Conservation (phyloP, 1,140 invertebrate genomes). For the Brachionus paranguensis region DNA sequence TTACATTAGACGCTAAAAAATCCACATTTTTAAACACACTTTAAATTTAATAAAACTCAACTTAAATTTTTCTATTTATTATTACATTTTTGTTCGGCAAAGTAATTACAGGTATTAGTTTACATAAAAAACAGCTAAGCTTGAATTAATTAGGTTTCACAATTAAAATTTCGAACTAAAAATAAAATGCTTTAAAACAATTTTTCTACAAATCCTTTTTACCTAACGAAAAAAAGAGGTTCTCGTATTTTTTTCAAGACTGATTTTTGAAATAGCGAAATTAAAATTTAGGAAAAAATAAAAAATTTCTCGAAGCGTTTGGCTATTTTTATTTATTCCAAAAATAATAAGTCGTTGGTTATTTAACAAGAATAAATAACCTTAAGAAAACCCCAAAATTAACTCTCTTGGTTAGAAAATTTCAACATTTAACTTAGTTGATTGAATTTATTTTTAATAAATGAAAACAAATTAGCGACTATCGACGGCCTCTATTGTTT, state of each 20-base stretch:
- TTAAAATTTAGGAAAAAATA: not conserved
- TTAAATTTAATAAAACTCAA: not conserved
- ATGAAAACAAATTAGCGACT: not conserved
- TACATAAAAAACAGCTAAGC: not conserved
- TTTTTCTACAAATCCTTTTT: not conserved
- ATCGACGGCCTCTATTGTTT: not conserved
- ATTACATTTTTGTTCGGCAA: not conserved
- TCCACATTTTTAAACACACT: not conserved
- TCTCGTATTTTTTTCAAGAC: not conserved
- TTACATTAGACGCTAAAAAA: not conserved
- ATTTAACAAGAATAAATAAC: not conserved
- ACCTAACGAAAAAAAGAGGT: not conserved
- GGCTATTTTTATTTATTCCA: not conserved
- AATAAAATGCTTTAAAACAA: not conserved
- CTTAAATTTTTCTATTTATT: not conserved
- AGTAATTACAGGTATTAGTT: not conserved
- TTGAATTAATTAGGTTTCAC: not conserved
- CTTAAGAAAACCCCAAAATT: not conserved
- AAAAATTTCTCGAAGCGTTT: not conserved
- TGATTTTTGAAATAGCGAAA: not conserved
- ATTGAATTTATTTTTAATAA: not conserved
- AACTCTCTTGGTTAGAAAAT: not conserved
- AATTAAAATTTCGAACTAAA: not conserved
- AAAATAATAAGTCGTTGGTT: not conserved
- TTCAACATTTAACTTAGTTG: not conserved